These are phyloP conservation scores for Mesocentrotus franciscanus DNA, from an alignment of 53 echinoderm and acorn worm species.

Conservation along the genomic window DNA sequence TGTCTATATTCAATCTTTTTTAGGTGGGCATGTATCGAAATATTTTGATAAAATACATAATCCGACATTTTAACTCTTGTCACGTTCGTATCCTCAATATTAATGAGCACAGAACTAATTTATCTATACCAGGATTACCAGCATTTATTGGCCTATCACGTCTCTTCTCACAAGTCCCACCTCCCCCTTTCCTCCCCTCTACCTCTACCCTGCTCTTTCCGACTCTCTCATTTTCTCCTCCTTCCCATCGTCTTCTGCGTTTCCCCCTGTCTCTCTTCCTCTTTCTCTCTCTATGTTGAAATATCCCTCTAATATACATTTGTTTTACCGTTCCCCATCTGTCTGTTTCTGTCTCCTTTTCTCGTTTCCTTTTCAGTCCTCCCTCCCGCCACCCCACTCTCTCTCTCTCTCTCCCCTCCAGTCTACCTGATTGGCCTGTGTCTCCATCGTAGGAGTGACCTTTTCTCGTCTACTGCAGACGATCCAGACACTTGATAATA, in stretches of 20 bases:
- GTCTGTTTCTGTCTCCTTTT: background rate
- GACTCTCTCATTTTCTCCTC: background rate
- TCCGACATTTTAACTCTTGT: too few species aligned
- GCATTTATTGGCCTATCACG: too few species aligned
- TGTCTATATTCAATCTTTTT: too few species aligned
- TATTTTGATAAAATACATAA: too few species aligned
- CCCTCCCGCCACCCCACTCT: background rate
- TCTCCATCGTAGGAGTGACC: background rate
- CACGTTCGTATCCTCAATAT: too few species aligned
- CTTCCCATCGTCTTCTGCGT: background rate
- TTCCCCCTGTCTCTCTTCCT: background rate
- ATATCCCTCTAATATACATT: too few species aligned
- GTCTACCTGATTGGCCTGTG: background rate
- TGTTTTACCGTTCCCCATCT: background rate
- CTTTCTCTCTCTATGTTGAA: background rate
- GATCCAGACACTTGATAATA: background rate
- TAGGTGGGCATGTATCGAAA: too few species aligned
- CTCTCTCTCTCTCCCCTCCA: background rate
- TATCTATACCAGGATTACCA: too few species aligned
- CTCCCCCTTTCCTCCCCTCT: background rate
- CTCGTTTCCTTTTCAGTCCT: background rate
- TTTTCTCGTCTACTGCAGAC: background rate
- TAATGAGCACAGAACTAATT: too few species aligned
- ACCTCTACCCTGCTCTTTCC: background rate
- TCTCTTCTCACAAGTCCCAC: too few species aligned